These are phyloP conservation scores for Delichon dasypus DNA, from an alignment of 2,797 vertebrate genomes.

Conservation along the genomic window DNA sequence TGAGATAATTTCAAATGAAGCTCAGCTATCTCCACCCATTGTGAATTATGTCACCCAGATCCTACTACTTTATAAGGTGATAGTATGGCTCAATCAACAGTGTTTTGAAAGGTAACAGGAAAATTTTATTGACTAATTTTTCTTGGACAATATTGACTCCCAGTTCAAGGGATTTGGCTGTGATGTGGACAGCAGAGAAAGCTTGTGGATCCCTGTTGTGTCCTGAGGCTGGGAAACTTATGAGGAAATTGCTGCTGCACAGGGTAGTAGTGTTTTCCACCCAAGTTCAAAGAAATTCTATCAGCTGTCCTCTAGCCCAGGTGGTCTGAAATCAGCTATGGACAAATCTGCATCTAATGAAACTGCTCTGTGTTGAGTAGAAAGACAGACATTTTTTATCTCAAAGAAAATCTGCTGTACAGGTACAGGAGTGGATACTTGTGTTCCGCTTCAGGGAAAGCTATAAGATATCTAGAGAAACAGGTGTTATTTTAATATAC, in stretches of 20 bases:
- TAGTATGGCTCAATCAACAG: not conserved
- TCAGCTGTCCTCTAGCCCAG: not conserved
- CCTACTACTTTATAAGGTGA: not conserved
- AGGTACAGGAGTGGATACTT: not conserved
- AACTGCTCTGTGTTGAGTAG: not conserved
- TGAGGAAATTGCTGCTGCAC: not conserved
- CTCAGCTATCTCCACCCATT: not conserved
- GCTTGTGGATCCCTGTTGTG: not conserved
- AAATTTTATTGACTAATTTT: not conserved
- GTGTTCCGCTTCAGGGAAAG: not conserved
- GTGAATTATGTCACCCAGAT: not conserved
- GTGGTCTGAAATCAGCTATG: not conserved
- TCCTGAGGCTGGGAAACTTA: not conserved
- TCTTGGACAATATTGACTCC: not conserved
- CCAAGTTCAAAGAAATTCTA: not conserved
- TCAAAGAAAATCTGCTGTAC: not conserved
- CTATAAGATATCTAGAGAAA: not conserved
- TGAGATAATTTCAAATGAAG: not conserved
- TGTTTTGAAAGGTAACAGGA: not conserved
- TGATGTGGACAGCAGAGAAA: not conserved
- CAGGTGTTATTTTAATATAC: not conserved
- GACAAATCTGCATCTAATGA: not conserved
- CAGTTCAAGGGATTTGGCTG: not conserved
- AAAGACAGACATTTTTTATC: not conserved
- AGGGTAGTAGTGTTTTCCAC: not conserved